Conservation (phyloP, 2,888 invertebrate genomes). For the Corbicula japonica region DNA sequence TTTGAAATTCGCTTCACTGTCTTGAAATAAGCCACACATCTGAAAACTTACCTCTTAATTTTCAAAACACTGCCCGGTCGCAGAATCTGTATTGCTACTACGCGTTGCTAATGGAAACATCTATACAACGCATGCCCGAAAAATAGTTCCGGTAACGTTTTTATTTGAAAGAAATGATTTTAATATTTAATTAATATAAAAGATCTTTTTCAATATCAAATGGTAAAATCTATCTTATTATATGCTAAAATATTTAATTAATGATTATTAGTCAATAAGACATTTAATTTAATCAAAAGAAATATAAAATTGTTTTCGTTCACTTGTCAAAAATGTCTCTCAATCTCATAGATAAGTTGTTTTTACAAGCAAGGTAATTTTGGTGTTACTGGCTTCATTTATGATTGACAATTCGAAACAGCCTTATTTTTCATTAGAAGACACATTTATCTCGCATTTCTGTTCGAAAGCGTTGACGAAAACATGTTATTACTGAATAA, state of each 20-base stretch:
- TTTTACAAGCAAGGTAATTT: conserved; percentile 73
- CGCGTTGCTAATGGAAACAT: conserved; percentile 74
- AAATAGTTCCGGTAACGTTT: conserved; percentile 39
- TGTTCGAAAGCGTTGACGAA: too few species aligned
- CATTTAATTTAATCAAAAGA: background rate
- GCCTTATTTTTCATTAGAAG: too few species aligned
- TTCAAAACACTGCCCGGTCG: too few species aligned
- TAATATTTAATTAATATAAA: background rate
- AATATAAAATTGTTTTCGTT: conserved; percentile 15
- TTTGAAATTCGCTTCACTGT: too few species aligned
- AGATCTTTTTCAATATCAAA: too few species aligned
- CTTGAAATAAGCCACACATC: too few species aligned
- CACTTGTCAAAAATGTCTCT: conserved; percentile 71
- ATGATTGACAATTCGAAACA: too few species aligned
- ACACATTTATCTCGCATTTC: too few species aligned
- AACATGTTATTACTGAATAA: too few species aligned
- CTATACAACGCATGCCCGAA: conserved; percentile 61
- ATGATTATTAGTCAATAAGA: background rate
- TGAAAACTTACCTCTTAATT: too few species aligned
- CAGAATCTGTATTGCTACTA: conserved; percentile 52
- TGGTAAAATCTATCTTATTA: too few species aligned
- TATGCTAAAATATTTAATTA: background rate
- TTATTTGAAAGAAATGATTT: conserved; percentile 21
- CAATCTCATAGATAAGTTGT: conserved; percentile 73
- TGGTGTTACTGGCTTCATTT: too few species aligned